Evolutionary conservation across 1,140 invertebrate genomes (phyloP), one percentile per base, ranked within the genome.

Genomic region (Aporrectodea caliginosa): DNA sequence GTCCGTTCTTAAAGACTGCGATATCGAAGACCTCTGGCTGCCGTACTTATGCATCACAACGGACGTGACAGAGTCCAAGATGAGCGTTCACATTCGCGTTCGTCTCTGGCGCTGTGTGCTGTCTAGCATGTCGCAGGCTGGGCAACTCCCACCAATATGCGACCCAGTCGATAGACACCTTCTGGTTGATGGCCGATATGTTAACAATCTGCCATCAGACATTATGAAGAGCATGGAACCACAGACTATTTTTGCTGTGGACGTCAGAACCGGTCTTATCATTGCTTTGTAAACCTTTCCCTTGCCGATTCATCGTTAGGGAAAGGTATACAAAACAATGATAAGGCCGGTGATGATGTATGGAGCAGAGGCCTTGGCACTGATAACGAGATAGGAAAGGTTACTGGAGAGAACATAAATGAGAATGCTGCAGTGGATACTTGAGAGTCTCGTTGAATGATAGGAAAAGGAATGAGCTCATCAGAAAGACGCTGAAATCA

Each of bases 11-110:
- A 92, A 93, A 98, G 99, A 85, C 93, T 93, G 75, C 93, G 93
- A 2, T 94, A 86, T 88, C 27, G 87, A 88, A 79, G 87, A 99
- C 89, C 90, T 99, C 6, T 99, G 98, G 95, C 91, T 99, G 80
- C 98, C 97, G 0, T 99, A 97, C 90, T 99, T 99, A 88, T 98
- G 95, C 43, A 92, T 99, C 82, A 98, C 97, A 76, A 99, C 98
- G 2, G 97, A 99, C 89, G 99, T 99, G 82, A 96, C 95, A 30
- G 93, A 93, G 82, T 97, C 94, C 85, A 93, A 92, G 85, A 97
- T 97, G 94, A 91, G 96, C 86, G 92, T 97, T 77, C 97, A 99
- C 88, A 93, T 93, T 81, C 94, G 96, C 88, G 97, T 97, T 90
- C 96, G 94, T 87, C 91, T 99, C 84, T 99, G 97, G 97, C 93